Percentiles rank a stretch among this genome's conserved stretches.
Conservation (phyloP, 2,113 vertebrate species). For the Progne subis region DNA sequence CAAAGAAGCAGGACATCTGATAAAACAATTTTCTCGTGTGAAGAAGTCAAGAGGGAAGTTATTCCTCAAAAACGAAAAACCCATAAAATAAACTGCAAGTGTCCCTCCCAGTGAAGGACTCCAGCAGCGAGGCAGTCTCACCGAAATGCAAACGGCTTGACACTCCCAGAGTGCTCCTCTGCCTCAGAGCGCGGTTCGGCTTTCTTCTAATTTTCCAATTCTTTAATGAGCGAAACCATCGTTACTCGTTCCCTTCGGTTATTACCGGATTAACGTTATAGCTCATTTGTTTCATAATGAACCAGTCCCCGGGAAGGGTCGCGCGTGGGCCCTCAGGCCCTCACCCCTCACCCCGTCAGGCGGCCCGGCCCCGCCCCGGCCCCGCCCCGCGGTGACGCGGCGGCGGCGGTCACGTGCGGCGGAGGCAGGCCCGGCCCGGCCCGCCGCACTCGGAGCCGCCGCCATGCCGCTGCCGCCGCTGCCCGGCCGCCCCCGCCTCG, state of each 20-base stretch:
- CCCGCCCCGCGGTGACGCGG: too few species aligned
- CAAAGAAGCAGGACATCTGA: not conserved
- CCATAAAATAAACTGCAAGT: fast-evolving
- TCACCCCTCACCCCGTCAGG: fast-evolving
- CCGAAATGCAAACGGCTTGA: fast-evolving
- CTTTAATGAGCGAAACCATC: not conserved
- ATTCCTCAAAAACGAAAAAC: not conserved
- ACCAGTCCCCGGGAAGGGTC: fast-evolving
- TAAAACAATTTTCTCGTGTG: not conserved
- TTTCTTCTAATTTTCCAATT: not conserved
- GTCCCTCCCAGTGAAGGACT: fast-evolving
- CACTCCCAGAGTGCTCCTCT: fast-evolving
- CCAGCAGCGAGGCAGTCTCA: fast-evolving
- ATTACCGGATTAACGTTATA: fast-evolving
- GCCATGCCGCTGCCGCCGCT: too few species aligned
- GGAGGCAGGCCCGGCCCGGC: too few species aligned
- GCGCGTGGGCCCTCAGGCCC: fast-evolving
- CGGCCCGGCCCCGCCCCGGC: too few species aligned
- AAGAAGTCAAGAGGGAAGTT: not conserved
- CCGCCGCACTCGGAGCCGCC: too few species aligned
- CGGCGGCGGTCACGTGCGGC: too few species aligned
- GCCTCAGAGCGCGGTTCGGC: fast-evolving
- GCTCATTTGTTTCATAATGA: fast-evolving
- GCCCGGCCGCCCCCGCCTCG: too few species aligned
- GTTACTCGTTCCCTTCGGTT: fast-evolving